These are phyloP conservation scores for Notoglanidium macrostoma DNA, from an alignment of 2,797 vertebrate species.

Conservation along the genomic window DNA sequence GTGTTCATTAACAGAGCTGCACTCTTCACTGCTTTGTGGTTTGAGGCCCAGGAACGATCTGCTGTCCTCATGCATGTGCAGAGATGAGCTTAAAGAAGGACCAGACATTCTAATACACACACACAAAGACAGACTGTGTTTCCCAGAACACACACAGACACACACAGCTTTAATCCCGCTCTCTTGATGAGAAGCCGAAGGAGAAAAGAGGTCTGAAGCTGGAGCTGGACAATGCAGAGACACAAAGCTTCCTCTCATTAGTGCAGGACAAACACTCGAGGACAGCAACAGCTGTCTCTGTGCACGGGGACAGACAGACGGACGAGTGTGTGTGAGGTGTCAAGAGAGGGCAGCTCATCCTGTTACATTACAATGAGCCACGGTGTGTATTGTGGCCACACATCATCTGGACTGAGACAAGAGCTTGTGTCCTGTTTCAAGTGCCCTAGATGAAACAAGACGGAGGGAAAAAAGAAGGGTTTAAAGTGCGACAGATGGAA, in stretches of 20 bases:
- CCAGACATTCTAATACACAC: constrained; percentile 50
- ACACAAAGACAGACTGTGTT: constrained; percentile 27
- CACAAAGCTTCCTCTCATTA: constrained; percentile 62
- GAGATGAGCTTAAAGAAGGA: constrained; percentile 52
- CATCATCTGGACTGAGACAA: constrained; percentile 15
- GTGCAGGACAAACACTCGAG: constrained; percentile 60
- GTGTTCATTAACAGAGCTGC: background rate
- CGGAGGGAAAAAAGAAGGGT: background rate
- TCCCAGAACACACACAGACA: constrained; percentile 43
- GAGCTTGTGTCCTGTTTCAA: constrained; percentile 18
- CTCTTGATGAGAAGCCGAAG: constrained; percentile 50
- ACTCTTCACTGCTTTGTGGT: constrained; percentile 3
- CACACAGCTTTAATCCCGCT: constrained; percentile 56
- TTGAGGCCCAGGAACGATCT: constrained; percentile 48
- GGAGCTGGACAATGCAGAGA: constrained; percentile 50
- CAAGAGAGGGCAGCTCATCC: constrained; percentile 56
- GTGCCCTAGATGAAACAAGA: constrained; percentile 14
- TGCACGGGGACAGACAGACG: constrained; percentile 39
- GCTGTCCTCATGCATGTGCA: constrained; percentile 49
- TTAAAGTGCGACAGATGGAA: background rate
- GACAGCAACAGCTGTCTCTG: constrained; percentile 58
- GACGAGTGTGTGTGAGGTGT: constrained; percentile 45
- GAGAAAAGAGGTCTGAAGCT: constrained; percentile 29
- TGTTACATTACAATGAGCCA: constrained; percentile 32
- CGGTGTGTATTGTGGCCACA: constrained; percentile 18